Base-by-base conservation (phyloP, 2,797 vertebrate genomes). In the Cynodonichthys magdalenae region DNA sequence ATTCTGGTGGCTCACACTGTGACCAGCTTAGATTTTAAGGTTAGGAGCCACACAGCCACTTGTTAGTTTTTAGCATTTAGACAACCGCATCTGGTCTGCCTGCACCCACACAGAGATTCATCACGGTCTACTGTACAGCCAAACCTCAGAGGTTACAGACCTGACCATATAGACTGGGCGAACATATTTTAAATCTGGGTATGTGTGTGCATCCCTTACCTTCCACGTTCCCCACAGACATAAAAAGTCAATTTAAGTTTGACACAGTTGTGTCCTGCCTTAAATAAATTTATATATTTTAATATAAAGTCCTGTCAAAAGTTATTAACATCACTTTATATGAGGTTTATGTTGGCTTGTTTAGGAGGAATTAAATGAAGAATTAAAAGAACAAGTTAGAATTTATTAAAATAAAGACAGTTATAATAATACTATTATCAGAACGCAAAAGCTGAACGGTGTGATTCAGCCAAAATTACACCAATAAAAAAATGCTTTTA, bases 81-180 rank as follows among this genome's bases (percentile, higher is more conserved):
- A 66, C 70, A 55, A 76, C 86, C 89, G 84, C 86, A 90, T 85
- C 82, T 86, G 87, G 77, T 81, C 74, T 69, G 79, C 72, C 81
- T 83, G 82, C 70, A 70, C 79, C 71, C 86, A 84, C 82, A 79
- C 63, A 82, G 12, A 74, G 66, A 79, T 78, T 70, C 58, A 79
- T 73, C 77, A 69, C 71, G 74, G 70, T 82, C 72, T 60, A 52
- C 68, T 57, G 51, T 85, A 80, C 53, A 85, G 81, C 85, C 89
- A 92, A 88, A 84, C 86, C 89, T 86, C 86, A 84, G 78, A 83
- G 84, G 76, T 87, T 85, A 80, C 59, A 60, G 83, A 81, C 65
- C 55, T 53, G 75, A 75, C 73, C 72, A 67, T 68, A 44, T 68
- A 44, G 56, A 56, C 28, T 6, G 51, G 34, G 71, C 34, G 62